phyloP scores from a whole-genome alignment of 1,140 invertebrate genomes.

The Cyclargus thomasi region DNA sequence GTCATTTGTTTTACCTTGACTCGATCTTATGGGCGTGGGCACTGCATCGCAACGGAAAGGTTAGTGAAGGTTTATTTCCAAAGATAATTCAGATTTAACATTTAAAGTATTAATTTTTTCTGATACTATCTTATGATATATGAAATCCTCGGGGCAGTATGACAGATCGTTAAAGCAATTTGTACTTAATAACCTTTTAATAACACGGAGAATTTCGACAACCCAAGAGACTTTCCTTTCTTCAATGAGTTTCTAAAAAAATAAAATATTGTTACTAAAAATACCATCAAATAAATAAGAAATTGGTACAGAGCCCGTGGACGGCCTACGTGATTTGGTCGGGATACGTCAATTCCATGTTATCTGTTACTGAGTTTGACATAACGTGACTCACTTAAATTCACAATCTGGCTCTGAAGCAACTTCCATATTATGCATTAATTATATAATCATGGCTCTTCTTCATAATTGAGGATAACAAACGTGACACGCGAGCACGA shows the following conservation, averaged over 20 bases:
- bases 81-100: not conserved
- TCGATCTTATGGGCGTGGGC: constrained; percentile 23
- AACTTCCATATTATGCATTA: too few species aligned
- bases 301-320: too few species aligned
- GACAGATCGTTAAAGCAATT: not conserved
- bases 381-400: too few species aligned
- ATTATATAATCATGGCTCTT: too few species aligned
- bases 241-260: too few species aligned
- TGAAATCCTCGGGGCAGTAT: not conserved
- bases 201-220: not conserved
- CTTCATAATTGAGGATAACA: too few species aligned
- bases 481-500: too few species aligned
- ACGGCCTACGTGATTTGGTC: too few species aligned
- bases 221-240: not conserved
- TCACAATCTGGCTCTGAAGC: too few species aligned
- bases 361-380: too few species aligned
- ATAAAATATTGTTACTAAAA: not conserved
- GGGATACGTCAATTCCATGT: too few species aligned
- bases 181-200: not conserved
- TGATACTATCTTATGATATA: constrained; percentile 1
- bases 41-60: not conserved
- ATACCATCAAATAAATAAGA: too few species aligned
- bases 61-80: constrained; percentile 1
- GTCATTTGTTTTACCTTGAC: constrained; percentile 24
- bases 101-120: constrained; percentile 5